These are phyloP conservation scores for Drosophila algonquin DNA, from an alignment of 2,888 invertebrate species.

Conservation along the genomic window DNA sequence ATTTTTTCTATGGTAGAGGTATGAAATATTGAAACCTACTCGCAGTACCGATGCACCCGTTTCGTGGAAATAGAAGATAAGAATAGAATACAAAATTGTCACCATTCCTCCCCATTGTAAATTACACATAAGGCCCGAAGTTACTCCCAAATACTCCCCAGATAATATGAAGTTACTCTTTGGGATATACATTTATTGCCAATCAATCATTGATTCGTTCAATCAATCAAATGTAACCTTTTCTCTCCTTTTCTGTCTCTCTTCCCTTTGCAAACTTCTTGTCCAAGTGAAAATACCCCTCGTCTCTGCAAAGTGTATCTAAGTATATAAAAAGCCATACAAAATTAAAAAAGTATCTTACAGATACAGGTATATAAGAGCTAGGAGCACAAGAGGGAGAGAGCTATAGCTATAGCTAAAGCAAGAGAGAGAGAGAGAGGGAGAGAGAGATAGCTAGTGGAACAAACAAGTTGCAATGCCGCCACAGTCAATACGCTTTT, in stretches of 20 bases:
- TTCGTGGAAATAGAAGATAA: no score
- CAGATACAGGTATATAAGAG: background rate
- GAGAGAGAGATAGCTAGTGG: slow-evolving; percentile 8
- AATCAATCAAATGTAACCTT: no score
- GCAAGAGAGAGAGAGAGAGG: background rate
- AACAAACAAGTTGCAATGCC: slow-evolving; percentile 52
- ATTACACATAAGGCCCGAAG: no score
- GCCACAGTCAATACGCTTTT: slow-evolving; percentile 74
- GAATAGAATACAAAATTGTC: no score
- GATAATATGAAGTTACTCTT: no score
- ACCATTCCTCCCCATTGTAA: no score
- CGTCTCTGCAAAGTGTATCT: background rate
- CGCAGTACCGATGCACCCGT: no score
- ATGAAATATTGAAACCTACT: no score
- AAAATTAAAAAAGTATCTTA: background rate
- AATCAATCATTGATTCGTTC: no score
- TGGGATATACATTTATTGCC: no score
- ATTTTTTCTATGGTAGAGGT: background rate
- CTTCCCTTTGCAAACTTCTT: background rate
- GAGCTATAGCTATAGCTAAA: background rate
- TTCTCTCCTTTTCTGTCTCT: background rate
- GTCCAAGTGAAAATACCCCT: background rate
- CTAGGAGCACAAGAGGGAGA: background rate
- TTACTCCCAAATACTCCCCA: no score
- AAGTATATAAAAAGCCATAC: background rate